Conservation (phyloP, 2,113 vertebrate species). For the Gallinago undulata region DNA sequence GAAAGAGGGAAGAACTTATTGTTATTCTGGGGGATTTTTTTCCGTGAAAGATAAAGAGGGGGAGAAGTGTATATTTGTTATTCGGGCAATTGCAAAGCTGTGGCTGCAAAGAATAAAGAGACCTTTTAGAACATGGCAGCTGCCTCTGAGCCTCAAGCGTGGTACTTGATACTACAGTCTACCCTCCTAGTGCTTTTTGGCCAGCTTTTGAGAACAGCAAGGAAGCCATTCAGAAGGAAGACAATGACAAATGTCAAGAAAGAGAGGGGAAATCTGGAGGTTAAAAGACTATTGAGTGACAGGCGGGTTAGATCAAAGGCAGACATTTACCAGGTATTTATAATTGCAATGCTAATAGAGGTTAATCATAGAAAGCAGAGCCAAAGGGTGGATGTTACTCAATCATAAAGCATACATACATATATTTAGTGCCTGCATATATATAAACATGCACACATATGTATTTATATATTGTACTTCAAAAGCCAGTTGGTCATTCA, state of each 20-base stretch:
- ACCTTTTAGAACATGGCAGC: constrained; percentile 77
- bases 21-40: constrained; percentile 36
- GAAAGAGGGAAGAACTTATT: constrained; percentile 59
- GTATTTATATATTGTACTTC: background rate
- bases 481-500: constrained; percentile 27
- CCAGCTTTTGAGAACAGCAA: constrained; percentile 74
- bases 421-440: background rate
- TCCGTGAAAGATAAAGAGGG: constrained; percentile 47
- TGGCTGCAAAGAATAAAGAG: constrained; percentile 76
- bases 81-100: constrained; percentile 54
- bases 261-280: constrained; percentile 67
- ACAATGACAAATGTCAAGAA: constrained; percentile 80
- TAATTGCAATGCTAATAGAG: constrained; percentile 75
- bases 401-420: background rate
- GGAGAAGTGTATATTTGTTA: constrained; percentile 69
- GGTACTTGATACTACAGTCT: constrained; percentile 80
- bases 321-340: constrained; percentile 74
- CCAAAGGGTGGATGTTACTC: background rate
- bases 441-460: background rate
- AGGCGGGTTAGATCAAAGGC: constrained; percentile 79
- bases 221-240: constrained; percentile 72
- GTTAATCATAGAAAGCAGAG: constrained; percentile 71
- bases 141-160: constrained; percentile 69
- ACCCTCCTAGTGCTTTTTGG: constrained; percentile 59
- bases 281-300: constrained; percentile 81